phyloP scores from a whole-genome alignment of 2,888 invertebrate genomes.

The Mayetiola destructor region DNA sequence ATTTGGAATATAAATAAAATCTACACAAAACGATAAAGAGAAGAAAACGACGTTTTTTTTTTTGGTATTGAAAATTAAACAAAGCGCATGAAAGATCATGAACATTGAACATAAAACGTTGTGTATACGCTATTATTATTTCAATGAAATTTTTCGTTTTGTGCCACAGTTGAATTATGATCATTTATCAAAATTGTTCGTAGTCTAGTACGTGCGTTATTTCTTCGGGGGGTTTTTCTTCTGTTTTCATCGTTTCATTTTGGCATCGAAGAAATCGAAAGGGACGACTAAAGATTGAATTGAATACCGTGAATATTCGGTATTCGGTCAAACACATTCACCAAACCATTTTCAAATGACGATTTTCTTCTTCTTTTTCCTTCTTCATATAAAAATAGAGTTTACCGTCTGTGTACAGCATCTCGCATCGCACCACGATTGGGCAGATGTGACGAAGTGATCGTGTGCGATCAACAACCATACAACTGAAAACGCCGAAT shows the following conservation, averaged over 20 bases:
- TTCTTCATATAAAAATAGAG: too few relatives aligned
- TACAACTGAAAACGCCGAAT: background rate
- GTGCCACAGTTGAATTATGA: background rate
- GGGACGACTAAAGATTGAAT: background rate
- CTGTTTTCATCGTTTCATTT: background rate
- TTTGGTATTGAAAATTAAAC: slow-evolving; percentile 6
- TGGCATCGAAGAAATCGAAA: background rate
- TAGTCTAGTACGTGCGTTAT: background rate
- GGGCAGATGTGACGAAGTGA: slow-evolving; percentile 13
- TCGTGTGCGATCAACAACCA: slow-evolving; percentile 6
- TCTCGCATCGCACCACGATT: too few relatives aligned
- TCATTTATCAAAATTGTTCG: slow-evolving; percentile 8
- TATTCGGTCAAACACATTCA: slow-evolving; percentile 8
- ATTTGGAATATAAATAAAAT: too few relatives aligned
- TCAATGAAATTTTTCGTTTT: slow-evolving; percentile 9
- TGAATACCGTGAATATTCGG: background rate
- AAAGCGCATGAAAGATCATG: background rate
- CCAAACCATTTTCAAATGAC: background rate
- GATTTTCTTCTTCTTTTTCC: too few relatives aligned
- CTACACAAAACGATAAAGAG: too few relatives aligned
- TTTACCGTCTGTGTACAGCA: too few relatives aligned
- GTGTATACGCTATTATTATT: background rate
- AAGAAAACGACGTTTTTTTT: too few relatives aligned
- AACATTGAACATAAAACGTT: too few relatives aligned
- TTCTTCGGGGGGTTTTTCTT: background rate